Conservation (phyloP, 1,140 invertebrate species). For the Cryptotermes secundus region DNA sequence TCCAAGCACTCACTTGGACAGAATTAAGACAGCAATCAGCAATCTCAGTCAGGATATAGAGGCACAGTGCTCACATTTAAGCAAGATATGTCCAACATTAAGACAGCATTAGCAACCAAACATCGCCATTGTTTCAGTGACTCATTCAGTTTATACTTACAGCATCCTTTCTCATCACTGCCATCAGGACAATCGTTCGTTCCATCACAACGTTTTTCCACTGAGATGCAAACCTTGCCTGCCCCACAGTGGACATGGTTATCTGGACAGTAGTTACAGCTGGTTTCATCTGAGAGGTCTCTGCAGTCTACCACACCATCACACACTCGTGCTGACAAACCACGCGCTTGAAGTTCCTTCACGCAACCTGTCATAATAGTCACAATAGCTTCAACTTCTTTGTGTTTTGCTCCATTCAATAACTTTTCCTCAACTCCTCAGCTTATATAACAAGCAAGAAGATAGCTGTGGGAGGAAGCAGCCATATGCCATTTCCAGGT, state of each 20-base stretch:
- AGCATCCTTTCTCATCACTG: conserved; percentile 80
- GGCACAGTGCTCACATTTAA: no score
- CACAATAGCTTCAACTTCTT: neutral
- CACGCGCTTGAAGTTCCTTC: conserved; percentile 65
- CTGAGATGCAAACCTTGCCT: conserved; percentile 69
- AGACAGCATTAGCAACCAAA: no score
- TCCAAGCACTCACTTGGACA: no score
- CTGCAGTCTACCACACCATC: conserved; percentile 85
- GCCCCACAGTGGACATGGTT: conserved; percentile 73
- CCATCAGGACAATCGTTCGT: conserved; percentile 80
- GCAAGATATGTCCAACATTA: no score
- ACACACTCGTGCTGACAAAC: conserved; percentile 72
- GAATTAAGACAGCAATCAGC: no score
- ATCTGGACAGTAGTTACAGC: conserved; percentile 72
- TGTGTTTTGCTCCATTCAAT: no score
- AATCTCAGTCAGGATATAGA: no score
- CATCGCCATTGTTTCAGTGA: no score
- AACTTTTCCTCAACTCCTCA: neutral
- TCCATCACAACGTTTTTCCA: conserved; percentile 74
- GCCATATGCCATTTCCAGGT: no score
- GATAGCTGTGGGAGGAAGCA: neutral
- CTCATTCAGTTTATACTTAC: conserved; percentile 56
- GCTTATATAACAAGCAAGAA: neutral
- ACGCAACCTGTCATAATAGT: conserved; percentile 60
- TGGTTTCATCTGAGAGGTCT: conserved; percentile 76